Percentiles rank a stretch among this genome's conserved stretches.
phyloP scores from a whole-genome alignment of 2,888 invertebrate species.

The Drosophila vallismaia region DNA sequence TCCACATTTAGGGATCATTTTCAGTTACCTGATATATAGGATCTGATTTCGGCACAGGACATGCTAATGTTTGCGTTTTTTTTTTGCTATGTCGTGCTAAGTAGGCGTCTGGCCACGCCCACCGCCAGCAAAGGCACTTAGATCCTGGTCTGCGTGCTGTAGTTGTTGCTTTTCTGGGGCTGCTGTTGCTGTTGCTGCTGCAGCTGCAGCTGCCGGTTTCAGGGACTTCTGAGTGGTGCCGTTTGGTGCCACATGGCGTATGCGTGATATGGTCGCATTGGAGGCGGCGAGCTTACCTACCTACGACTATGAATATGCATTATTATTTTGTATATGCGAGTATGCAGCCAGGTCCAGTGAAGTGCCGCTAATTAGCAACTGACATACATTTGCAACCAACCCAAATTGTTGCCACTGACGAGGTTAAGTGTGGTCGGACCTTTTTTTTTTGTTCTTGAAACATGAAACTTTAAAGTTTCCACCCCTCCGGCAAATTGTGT shows the following conservation, averaged over 20 bases:
- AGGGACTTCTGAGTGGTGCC: conserved; percentile 60
- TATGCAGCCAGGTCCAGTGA: conserved; percentile 21
- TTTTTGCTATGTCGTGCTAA: conserved; percentile 19
- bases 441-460: conserved; percentile 39
- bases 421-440: conserved; percentile 36
- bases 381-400: conserved; percentile 61
- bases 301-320: conserved; percentile 64
- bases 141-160: conserved; percentile 13
- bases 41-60: conserved; percentile 3
- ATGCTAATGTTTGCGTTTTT: conserved; percentile 19
- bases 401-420: conserved; percentile 40
- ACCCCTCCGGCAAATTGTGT: conserved; percentile 50
- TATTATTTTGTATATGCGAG: conserved; percentile 49
- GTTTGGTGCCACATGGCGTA: conserved; percentile 54
- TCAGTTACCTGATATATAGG: not conserved
- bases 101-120: conserved; percentile 37
- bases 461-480: conserved; percentile 28
- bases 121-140: conserved; percentile 18
- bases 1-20: conserved; percentile 23
- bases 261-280: conserved; percentile 62
- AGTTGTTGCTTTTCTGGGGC: conserved; percentile 16
- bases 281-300: conserved; percentile 27
- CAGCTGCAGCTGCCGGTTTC: conserved; percentile 38
- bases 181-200: conserved; percentile 11
- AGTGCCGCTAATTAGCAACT: conserved; percentile 65